Conservation (phyloP, 1,140 invertebrate species). For the Caenorhabditis briggsae region DNA sequence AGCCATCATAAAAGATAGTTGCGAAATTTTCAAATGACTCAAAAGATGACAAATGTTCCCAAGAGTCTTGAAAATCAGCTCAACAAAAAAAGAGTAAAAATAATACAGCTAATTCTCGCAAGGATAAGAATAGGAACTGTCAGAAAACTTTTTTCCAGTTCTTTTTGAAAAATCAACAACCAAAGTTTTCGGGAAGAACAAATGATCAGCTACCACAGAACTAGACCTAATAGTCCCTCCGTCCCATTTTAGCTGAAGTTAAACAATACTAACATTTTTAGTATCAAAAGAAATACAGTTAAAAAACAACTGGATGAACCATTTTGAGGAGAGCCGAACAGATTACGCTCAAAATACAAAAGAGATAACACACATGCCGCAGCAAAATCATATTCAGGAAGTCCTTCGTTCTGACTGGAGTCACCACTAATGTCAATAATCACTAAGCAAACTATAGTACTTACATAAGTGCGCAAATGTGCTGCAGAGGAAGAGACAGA, state of each 20-base stretch:
- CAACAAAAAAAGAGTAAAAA: too few species aligned
- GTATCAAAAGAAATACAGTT: neutral
- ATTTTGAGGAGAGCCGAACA: neutral
- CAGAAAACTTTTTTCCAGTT: too few species aligned
- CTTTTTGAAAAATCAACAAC: too few species aligned
- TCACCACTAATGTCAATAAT: conserved; percentile 56
- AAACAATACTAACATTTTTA: too few species aligned
- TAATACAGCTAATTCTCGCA: too few species aligned
- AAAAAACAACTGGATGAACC: neutral
- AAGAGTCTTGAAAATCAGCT: too few species aligned
- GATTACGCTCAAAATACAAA: conserved; percentile 20
- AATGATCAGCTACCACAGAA: too few species aligned
- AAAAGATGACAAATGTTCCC: neutral
- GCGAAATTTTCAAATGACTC: conserved; percentile 16
- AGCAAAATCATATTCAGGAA: conserved; percentile 54
- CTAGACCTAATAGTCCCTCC: too few species aligned
- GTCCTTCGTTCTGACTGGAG: conserved; percentile 54
- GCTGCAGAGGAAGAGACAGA: neutral
- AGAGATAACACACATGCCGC: conserved; percentile 49
- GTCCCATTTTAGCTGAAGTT: too few species aligned
- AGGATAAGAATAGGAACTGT: too few species aligned
- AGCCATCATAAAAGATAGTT: neutral
- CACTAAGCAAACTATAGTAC: conserved; percentile 53
- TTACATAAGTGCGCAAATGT: conserved; percentile 56
- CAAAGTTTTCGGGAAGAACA: too few species aligned